Conservation (phyloP, 2,888 invertebrate species). For the Drosophila multiciliata region DNA sequence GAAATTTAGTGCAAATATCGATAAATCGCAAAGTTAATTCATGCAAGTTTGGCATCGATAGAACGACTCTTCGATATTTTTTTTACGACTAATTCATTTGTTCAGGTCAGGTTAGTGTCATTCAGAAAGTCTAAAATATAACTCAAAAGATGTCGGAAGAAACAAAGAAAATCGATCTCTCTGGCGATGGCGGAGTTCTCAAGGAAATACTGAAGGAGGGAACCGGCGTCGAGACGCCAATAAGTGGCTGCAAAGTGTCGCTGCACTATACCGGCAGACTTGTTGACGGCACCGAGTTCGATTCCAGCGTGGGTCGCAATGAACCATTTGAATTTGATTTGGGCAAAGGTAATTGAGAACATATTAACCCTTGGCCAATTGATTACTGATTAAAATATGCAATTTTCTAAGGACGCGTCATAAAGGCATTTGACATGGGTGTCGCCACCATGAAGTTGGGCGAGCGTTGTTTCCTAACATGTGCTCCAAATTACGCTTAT, state of each 20-base stretch:
- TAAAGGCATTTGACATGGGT: constrained; percentile 97
- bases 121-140: constrained; percentile 29
- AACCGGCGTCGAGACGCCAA: constrained; percentile 89
- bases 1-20: constrained; percentile 10
- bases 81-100: constrained; percentile 19
- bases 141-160: constrained; percentile 65
- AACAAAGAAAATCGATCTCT: constrained; percentile 77
- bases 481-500: constrained; percentile 96
- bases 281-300: constrained; percentile 94
- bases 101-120: constrained; percentile 34
- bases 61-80: constrained; percentile 22
- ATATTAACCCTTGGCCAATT: neutral
- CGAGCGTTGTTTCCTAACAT: constrained; percentile 93
- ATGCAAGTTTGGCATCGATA: constrained; percentile 32
- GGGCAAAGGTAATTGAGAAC: constrained; percentile 90
- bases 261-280: constrained; percentile 97
- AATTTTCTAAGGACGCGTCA: constrained; percentile 89
- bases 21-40: constrained; percentile 4
- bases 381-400: constrained; percentile 3
- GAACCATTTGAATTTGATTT: constrained; percentile 94
- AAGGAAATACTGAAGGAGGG: constrained; percentile 87
- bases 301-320: constrained; percentile 93
- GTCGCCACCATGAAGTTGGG: constrained; percentile 97
- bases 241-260: constrained; percentile 89
- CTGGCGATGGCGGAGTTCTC: constrained; percentile 83